A percentile compares a stretch with the other conserved stretches of the same genome.
phyloP scores from a whole-genome alignment of 2,888 invertebrate genomes.

The Agrotis ipsilon region DNA sequence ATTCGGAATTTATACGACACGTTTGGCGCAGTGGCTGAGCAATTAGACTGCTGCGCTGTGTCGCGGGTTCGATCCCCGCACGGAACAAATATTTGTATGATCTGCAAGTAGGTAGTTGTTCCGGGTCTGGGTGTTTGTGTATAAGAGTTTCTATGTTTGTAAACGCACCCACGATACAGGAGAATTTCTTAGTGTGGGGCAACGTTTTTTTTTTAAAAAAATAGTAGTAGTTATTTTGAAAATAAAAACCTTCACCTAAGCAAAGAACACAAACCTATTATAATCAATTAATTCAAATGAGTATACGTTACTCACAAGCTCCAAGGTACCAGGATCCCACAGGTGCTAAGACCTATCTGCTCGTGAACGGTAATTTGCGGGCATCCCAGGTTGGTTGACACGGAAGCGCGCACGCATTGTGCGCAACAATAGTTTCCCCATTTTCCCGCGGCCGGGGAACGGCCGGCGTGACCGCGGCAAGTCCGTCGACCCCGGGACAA shows the following conservation, averaged over 20 bases:
- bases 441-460: conserved; percentile 77
- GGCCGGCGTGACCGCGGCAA: conserved; percentile 80
- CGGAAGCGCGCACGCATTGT: conserved; percentile 78
- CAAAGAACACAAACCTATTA: not conserved
- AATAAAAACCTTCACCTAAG: not conserved
- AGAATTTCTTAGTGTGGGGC: too few species aligned
- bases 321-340: conserved; percentile 54
- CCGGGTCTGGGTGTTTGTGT: too few species aligned
- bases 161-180: too few species aligned
- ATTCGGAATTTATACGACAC: too few species aligned
- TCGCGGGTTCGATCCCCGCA: too few species aligned
- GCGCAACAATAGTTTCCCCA: conserved; percentile 81
- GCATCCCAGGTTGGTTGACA: conserved; percentile 63
- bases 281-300: conserved; percentile 19
- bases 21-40: too few species aligned
- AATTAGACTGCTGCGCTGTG: too few species aligned
- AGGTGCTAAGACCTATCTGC: conserved; percentile 47
- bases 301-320: not conserved
- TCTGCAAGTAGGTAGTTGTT: too few species aligned
- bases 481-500: conserved; percentile 70
- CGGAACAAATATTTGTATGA: too few species aligned
- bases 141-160: too few species aligned
- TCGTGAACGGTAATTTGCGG: conserved; percentile 61
- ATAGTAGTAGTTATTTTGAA: too few species aligned
- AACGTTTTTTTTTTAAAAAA: too few species aligned